Percentiles rank a stretch among this genome's conserved stretches.
Evolutionary conservation across 1,140 invertebrate genomes (phyloP).

Genomic region (Physella acuta): DNA sequence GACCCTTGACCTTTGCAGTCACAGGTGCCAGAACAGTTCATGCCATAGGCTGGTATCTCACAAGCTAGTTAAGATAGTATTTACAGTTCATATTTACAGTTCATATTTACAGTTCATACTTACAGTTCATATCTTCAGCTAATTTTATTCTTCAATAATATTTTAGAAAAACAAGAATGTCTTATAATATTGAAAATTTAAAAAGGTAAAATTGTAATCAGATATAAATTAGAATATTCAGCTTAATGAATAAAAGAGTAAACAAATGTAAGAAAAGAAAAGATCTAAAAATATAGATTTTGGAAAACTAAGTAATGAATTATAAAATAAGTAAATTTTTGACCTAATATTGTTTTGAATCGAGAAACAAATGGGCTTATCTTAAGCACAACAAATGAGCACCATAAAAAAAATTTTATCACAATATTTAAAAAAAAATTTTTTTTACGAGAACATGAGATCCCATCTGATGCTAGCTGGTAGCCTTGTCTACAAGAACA

Average conservation of each 20-base stretch:
- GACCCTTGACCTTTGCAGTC: slow-evolving; percentile 18
- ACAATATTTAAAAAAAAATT: not conserved
- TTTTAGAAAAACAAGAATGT: not conserved
- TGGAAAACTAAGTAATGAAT: not conserved
- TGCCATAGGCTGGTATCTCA: slow-evolving; percentile 19
- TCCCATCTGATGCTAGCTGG: not conserved
- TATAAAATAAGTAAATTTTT: not conserved
- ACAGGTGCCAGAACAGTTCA: slow-evolving; percentile 25
- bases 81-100: not conserved
- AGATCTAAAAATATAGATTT: not conserved
- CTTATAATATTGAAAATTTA: not conserved
- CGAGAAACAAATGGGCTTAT: not conserved
- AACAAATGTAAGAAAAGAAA: not conserved
- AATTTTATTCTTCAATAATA: not conserved
- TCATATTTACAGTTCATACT: no score
- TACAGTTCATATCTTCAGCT: no score
- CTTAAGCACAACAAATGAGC: not conserved
- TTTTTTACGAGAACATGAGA: not conserved
- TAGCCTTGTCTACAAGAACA: slow-evolving; percentile 13
- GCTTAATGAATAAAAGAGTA: not conserved
- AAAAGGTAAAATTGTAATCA: not conserved
- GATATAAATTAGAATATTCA: not conserved
- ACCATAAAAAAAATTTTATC: not conserved
- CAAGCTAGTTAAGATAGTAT: slow-evolving; percentile 21
- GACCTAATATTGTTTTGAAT: not conserved